Conservation (phyloP, 2,888 invertebrate genomes). For the Napeogenes inachia region DNA sequence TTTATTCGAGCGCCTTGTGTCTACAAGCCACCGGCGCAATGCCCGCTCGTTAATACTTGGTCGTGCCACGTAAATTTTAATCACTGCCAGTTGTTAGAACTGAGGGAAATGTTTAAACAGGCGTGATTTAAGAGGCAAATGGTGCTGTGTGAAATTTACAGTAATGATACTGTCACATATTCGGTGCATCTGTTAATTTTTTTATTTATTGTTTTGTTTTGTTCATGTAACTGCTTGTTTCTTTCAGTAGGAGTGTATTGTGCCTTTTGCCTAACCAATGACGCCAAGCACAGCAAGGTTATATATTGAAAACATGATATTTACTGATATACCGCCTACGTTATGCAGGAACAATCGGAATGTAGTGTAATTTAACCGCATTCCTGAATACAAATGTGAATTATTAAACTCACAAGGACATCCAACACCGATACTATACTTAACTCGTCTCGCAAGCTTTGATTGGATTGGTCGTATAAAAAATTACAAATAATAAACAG, state of each 20-base stretch:
- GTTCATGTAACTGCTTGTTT: slow-evolving; percentile 35
- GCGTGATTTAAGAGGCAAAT: slow-evolving; percentile 68
- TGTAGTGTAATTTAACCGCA: slow-evolving; percentile 67
- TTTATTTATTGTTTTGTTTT: slow-evolving; percentile 23
- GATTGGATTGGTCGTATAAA: slow-evolving; percentile 24
- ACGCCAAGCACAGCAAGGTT: slow-evolving; percentile 51
- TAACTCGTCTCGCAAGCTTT: slow-evolving; percentile 24
- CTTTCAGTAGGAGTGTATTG: no score
- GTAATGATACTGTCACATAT: slow-evolving; percentile 31
- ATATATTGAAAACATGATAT: slow-evolving; percentile 52
- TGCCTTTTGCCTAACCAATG: slow-evolving; percentile 38
- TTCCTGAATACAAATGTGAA: slow-evolving; percentile 66
- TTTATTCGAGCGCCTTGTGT: slow-evolving; percentile 68
- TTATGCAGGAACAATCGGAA: slow-evolving; percentile 53
- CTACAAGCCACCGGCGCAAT: slow-evolving; percentile 55
- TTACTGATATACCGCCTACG: slow-evolving; percentile 67
- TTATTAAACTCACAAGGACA: slow-evolving; percentile 63
- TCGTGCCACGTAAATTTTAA: slow-evolving; percentile 75
- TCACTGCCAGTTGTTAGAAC: slow-evolving; percentile 73
- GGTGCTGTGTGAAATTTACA: slow-evolving; percentile 53
- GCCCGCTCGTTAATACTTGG: slow-evolving; percentile 74
- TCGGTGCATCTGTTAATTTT: slow-evolving; percentile 17
- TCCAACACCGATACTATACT: slow-evolving; percentile 32
- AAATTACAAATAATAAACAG: slow-evolving; percentile 39
- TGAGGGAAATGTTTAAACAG: slow-evolving; percentile 69